Percentiles rank a stretch among this genome's conserved stretches.
Evolutionary conservation across 2,113 vertebrate genomes (phyloP).

Genomic region (Mastomys coucha): DNA sequence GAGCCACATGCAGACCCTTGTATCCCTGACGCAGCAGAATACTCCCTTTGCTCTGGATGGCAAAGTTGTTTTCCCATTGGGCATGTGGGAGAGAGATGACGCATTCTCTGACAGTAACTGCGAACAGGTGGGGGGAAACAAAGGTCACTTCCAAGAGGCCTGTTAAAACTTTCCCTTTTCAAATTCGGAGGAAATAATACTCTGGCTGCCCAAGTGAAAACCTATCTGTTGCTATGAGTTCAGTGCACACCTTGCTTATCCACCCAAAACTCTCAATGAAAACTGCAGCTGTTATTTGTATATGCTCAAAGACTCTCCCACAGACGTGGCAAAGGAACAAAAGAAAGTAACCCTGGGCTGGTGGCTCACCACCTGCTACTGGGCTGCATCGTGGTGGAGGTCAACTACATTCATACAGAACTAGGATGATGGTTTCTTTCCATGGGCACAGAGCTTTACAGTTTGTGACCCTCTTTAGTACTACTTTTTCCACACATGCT

Average conservation of each 20-base stretch:
- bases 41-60: conserved; percentile 57
- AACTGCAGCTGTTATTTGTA: conserved; percentile 77
- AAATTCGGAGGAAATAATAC: conserved; percentile 72
- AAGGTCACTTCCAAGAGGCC: conserved; percentile 71
- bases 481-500: not conserved
- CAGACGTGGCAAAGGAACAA: conserved; percentile 63
- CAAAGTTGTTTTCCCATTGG: conserved; percentile 73
- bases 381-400: conserved; percentile 24
- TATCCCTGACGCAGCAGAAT: conserved; percentile 64
- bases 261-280: conserved; percentile 60
- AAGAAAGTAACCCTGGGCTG: conserved; percentile 35
- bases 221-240: conserved; percentile 65
- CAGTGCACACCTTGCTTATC: conserved; percentile 54
- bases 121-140: conserved; percentile 74
- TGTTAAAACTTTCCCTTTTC: conserved; percentile 77
- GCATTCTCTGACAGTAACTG: conserved; percentile 72
- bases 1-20: conserved; percentile 36
- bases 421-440: conserved; percentile 65
- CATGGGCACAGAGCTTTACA: conserved; percentile 21
- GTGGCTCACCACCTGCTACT: conserved; percentile 67
- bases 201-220: conserved; percentile 70
- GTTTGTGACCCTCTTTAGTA: not conserved
- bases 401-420: conserved; percentile 27
- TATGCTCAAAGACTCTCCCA: not conserved
- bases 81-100: conserved; percentile 73